Conservation (phyloP, 2,797 vertebrate species). For the Anomalospiza imberbis region DNA sequence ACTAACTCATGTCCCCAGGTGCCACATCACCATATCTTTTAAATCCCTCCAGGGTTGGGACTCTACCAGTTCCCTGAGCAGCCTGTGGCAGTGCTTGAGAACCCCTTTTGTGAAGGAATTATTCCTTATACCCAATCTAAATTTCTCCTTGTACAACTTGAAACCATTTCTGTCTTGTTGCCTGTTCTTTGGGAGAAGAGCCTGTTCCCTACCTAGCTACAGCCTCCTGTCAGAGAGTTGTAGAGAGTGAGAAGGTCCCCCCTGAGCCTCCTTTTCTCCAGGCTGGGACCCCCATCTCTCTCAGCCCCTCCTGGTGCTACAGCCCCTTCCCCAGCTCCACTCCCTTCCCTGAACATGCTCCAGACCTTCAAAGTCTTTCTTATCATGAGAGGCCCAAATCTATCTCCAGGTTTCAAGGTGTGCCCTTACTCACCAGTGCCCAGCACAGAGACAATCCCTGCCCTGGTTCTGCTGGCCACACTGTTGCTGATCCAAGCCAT, state of each 20-base stretch:
- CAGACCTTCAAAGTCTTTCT: background rate
- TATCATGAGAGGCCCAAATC: background rate
- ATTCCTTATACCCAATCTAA: background rate
- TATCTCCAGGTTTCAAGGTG: background rate
- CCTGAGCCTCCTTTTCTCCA: background rate
- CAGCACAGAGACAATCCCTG: background rate
- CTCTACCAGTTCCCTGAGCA: background rate
- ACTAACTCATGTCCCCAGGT: background rate
- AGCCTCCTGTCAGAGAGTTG: background rate
- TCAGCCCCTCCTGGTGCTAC: background rate
- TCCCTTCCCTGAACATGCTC: background rate
- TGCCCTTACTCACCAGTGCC: background rate
- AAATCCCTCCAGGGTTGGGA: background rate
- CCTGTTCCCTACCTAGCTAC: background rate
- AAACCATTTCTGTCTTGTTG: background rate
- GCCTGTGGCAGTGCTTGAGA: background rate
- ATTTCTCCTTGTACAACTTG: background rate
- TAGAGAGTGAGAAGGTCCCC: background rate
- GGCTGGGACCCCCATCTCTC: background rate
- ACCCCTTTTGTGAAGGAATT: background rate
- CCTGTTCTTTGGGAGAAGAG: background rate
- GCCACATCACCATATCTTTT: background rate
- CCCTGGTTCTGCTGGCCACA: background rate
- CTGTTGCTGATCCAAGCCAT: background rate
- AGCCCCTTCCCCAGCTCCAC: accelerated